These are phyloP conservation scores for Eospalax fontanierii DNA, from an alignment of 2,797 vertebrate genomes.

Conservation along the genomic window DNA sequence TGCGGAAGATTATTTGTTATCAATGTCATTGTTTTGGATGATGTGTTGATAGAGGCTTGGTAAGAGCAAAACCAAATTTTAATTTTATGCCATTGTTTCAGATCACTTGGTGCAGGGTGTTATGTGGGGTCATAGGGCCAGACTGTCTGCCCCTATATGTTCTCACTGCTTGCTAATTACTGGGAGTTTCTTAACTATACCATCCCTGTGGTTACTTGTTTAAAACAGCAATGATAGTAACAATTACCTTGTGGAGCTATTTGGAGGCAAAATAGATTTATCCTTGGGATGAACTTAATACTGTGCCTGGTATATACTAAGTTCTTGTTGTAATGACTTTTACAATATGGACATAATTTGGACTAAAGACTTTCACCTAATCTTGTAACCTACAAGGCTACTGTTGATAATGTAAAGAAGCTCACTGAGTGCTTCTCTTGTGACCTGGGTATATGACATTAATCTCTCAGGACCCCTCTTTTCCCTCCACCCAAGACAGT, in stretches of 20 bases:
- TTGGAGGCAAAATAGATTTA: conserved; percentile 6
- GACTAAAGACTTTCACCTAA: no score
- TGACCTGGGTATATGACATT: no score
- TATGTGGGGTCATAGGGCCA: neutral
- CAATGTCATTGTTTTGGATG: conserved; percentile 27
- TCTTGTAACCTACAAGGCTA: no score
- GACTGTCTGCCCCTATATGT: neutral
- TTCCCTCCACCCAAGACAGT: no score
- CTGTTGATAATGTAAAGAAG: no score
- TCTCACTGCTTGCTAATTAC: neutral
- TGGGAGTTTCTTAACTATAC: conserved; percentile 13
- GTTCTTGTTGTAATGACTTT: no score
- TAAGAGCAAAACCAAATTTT: conserved; percentile 3
- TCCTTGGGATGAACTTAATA: neutral
- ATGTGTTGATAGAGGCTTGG: neutral
- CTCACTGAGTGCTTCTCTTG: no score
- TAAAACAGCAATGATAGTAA: neutral
- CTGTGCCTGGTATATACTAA: neutral
- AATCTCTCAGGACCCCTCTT: no score
- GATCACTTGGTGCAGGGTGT: neutral
- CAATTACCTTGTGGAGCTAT: neutral
- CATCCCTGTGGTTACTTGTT: neutral
- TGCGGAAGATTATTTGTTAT: conserved; percentile 15
- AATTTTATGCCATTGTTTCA: neutral
- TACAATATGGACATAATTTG: no score